Conservation (phyloP, 92 coral and sea anemone species). For the Micromussa lordhowensis region DNA sequence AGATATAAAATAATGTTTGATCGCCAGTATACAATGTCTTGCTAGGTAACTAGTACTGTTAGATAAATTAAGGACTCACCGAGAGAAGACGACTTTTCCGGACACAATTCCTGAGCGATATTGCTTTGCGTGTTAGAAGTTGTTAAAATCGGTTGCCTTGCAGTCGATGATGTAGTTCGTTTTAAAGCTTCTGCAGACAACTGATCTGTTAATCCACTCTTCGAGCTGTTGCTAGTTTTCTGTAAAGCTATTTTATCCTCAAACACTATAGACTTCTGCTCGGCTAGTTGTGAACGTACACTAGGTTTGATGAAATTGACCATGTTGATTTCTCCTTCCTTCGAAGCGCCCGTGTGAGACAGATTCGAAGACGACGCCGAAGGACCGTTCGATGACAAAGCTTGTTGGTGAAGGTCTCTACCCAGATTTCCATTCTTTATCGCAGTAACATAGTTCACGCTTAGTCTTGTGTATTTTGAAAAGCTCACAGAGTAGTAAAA, state of each 20-base stretch:
- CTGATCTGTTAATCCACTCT: background rate
- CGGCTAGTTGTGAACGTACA: background rate
- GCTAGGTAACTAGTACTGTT: background rate
- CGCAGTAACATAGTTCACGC: background rate
- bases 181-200: background rate
- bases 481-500: conserved; percentile 22
- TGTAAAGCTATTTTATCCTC: background rate
- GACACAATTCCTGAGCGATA: background rate
- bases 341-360: background rate
- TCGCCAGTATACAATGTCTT: background rate
- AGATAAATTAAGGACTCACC: conserved; percentile 10
- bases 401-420: background rate
- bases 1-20: background rate
- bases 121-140: background rate
- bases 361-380: background rate
- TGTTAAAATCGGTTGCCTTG: background rate
- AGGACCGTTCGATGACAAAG: no score
- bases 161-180: background rate
- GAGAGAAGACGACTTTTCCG: background rate
- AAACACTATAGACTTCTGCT: background rate
- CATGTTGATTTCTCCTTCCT: background rate
- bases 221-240: background rate
- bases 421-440: background rate
- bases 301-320: background rate
- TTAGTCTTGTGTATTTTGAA: background rate